Percentiles rank a stretch among this genome's conserved stretches.
Conservation (phyloP, 2,113 vertebrate genomes). For the Apus apus region DNA sequence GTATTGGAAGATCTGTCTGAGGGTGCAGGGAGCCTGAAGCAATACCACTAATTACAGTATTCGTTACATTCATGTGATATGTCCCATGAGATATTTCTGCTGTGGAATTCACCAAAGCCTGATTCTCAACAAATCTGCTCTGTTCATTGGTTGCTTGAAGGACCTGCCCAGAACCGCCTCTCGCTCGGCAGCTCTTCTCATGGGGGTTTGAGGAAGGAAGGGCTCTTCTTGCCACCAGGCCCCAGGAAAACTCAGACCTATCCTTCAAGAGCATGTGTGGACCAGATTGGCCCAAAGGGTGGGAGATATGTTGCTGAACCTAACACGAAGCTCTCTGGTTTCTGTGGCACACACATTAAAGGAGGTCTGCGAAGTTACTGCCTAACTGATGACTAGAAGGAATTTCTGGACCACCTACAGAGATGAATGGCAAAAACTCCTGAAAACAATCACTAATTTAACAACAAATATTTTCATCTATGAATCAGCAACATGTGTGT, state of each 20-base stretch:
- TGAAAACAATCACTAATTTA: background rate
- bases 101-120: background rate
- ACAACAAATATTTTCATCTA: background rate
- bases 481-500: background rate
- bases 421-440: background rate
- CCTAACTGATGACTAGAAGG: background rate
- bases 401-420: background rate
- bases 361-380: background rate
- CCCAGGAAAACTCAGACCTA: background rate
- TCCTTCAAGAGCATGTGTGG: background rate
- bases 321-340: rapidly evolving
- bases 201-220: background rate
- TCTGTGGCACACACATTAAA: background rate
- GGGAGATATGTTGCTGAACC: background rate
- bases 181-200: background rate
- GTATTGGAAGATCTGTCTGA: background rate
- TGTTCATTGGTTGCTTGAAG: background rate
- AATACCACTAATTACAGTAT: background rate
- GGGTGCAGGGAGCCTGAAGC: background rate
- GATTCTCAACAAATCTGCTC: background rate
- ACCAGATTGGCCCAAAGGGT: background rate
- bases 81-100: background rate
- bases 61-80: background rate
- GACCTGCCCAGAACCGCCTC: background rate
- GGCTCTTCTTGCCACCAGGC: background rate